Conservation (phyloP, 2,888 invertebrate genomes). For the Polyploca ridens region DNA sequence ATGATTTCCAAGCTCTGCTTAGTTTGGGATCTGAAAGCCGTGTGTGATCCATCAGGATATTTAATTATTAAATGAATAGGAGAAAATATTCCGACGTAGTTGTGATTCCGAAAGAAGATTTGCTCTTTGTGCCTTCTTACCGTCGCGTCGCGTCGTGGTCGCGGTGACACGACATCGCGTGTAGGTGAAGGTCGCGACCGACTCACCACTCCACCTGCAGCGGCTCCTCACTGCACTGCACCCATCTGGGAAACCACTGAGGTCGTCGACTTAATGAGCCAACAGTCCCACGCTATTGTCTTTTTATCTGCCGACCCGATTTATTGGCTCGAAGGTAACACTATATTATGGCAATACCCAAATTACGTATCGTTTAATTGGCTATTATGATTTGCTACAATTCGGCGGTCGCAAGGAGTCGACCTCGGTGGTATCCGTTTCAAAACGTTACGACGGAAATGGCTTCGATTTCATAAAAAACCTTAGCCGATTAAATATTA, state of each 20-base stretch:
- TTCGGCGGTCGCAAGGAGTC: conserved; percentile 42
- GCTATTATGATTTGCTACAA: conserved; percentile 15
- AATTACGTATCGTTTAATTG: background rate
- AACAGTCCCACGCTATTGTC: conserved; percentile 31
- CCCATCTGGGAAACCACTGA: conserved; percentile 45
- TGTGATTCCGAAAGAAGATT: background rate
- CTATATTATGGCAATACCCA: background rate
- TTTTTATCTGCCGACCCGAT: conserved; percentile 23
- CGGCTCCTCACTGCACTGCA: conserved; percentile 8
- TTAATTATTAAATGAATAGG: too few species aligned
- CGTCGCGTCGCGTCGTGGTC: background rate
- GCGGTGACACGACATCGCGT: background rate
- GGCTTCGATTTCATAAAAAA: conserved; percentile 51
- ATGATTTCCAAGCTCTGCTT: too few species aligned
- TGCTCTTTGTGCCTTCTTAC: background rate
- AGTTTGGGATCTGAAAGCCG: too few species aligned
- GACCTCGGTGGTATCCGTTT: conserved; percentile 70
- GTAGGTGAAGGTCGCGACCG: conserved; percentile 6
- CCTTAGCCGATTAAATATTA: conserved; percentile 27
- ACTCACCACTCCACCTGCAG: too few species aligned
- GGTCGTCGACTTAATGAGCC: conserved; percentile 35
- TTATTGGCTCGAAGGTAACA: conserved; percentile 22
- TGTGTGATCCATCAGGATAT: too few species aligned
- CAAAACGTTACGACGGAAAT: conserved; percentile 61
- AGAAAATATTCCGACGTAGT: too few species aligned